Percentiles rank a stretch among this genome's conserved stretches.
Conservation (phyloP, 2,797 vertebrate species). For the Cyprinella venusta region DNA sequence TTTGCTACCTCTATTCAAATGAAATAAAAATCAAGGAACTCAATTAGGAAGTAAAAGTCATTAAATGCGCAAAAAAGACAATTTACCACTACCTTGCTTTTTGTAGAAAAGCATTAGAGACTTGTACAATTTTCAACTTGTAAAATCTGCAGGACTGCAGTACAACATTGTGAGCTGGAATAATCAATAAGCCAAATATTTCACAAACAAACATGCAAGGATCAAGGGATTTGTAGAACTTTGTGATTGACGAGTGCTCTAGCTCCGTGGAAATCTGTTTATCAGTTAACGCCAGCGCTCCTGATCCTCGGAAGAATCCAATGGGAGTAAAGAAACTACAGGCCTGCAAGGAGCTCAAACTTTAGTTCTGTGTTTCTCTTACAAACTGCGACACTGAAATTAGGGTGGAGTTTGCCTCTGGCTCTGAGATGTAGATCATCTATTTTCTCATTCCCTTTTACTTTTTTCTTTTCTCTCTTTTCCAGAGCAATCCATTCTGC, state of each 20-base stretch:
- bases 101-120: too few relatives aligned
- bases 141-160: not conserved
- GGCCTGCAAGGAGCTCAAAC: slow-evolving; percentile 28
- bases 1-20: not conserved
- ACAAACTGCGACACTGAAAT: slow-evolving; percentile 59
- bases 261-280: slow-evolving; percentile 31
- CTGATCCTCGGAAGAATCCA: slow-evolving; percentile 14
- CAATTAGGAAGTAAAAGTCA: not conserved
- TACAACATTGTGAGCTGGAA: not conserved
- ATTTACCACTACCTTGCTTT: not conserved
- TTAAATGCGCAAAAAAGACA: not conserved
- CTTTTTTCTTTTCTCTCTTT: slow-evolving; percentile 46
- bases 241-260: slow-evolving; percentile 16
- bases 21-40: not conserved
- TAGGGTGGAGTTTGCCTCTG: slow-evolving; percentile 60
- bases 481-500: slow-evolving; percentile 54
- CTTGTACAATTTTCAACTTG: too few relatives aligned
- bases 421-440: slow-evolving; percentile 66
- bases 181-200: slow-evolving; percentile 12
- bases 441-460: slow-evolving; percentile 63
- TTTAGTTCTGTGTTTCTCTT: slow-evolving; percentile 45
- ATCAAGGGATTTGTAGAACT: not conserved
- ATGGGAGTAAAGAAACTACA: not conserved
- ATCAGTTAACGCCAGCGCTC: slow-evolving; percentile 34
- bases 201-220: not conserved